These are phyloP conservation scores for Paratrypauchen microcephalus DNA, from an alignment of 2,797 vertebrate species.

Conservation along the genomic window DNA sequence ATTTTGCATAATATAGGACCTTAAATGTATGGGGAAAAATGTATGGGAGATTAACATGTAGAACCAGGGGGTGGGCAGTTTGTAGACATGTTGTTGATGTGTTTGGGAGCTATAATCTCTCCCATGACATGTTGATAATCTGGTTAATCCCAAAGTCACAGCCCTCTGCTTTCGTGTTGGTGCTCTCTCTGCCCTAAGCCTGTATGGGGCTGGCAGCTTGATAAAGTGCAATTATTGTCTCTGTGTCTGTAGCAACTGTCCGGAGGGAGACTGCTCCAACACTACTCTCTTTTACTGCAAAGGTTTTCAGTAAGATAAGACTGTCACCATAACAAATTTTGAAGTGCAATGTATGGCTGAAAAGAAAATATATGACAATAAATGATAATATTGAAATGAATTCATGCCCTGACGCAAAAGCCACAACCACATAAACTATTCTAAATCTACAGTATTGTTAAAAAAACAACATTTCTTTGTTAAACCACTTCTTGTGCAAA, in stretches of 20 bases:
- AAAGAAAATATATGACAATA: no score
- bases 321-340: no score
- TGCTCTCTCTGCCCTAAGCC: constrained; percentile 35
- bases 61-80: background rate
- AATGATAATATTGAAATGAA: no score
- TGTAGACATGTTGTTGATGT: constrained; percentile 7
- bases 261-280: constrained; percentile 36
- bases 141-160: constrained; percentile 62
- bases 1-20: no score
- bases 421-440: no score
- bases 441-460: no score
- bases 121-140: constrained; percentile 65
- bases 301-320: constrained; percentile 14
- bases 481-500: no score
- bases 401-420: no score
- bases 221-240: constrained; percentile 50
- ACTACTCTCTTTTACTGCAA: constrained; percentile 16
- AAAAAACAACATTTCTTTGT: no score
- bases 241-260: constrained; percentile 23
- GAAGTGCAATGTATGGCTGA: no score
- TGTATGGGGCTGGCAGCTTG: constrained; percentile 43
- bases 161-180: constrained; percentile 74
- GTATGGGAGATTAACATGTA: no score
- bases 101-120: constrained; percentile 52
- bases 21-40: no score